Evolutionary conservation across 2,113 vertebrate genomes (phyloP).

Genomic region (Mixornis gularis): DNA sequence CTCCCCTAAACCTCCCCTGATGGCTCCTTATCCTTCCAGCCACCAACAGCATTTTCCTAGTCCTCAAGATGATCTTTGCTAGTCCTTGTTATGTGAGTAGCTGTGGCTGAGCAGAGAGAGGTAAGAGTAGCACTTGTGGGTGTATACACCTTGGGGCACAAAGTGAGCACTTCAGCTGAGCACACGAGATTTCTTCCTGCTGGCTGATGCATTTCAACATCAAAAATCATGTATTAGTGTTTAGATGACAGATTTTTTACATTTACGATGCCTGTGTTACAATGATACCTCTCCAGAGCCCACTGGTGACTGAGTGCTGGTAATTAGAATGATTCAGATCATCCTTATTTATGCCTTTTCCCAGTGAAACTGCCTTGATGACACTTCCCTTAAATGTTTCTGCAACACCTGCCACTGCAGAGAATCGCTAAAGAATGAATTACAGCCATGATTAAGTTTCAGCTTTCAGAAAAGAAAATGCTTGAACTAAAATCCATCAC

Average conservation of each 20-base stretch:
- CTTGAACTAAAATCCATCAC: not conserved
- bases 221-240: not conserved
- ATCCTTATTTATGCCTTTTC: not conserved
- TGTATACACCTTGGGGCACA: not conserved
- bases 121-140: fast-evolving
- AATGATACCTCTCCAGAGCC: not conserved
- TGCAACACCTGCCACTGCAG: not conserved
- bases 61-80: not conserved
- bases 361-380: not conserved
- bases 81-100: not conserved
- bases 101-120: not conserved
- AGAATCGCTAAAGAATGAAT: not conserved
- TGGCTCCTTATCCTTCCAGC: not conserved
- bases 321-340: not conserved
- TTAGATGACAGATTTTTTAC: not conserved
- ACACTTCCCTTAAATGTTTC: not conserved
- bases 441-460: not conserved
- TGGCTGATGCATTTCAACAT: not conserved
- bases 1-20: not conserved
- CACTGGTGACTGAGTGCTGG: not conserved
- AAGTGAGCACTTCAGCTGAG: not conserved
- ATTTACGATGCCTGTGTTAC: not conserved
- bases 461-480: not conserved
- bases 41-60: not conserved
- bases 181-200: fast-evolving